A percentile compares a stretch with the other conserved stretches of the same genome.
Evolutionary conservation across 2,797 vertebrate species (phyloP).

Genomic region (Sitta carolinensis): DNA sequence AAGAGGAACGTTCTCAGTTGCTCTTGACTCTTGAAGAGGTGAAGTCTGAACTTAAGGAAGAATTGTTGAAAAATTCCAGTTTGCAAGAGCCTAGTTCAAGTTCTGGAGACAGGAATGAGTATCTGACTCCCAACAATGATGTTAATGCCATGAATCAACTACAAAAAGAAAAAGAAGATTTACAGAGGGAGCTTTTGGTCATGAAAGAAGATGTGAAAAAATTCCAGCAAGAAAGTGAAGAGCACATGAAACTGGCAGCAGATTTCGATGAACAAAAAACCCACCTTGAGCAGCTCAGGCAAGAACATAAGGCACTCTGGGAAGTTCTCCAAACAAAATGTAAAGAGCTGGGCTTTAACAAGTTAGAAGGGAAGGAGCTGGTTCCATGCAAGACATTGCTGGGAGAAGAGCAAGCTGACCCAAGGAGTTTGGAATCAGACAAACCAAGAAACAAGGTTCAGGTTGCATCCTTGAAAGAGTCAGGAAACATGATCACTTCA

Average conservation of each 20-base stretch:
- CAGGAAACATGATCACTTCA: conserved; percentile 44
- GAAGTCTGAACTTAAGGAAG: conserved; percentile 65
- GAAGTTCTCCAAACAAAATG: conserved; percentile 67
- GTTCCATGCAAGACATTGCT: conserved; percentile 35
- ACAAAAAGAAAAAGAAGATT: conserved; percentile 76
- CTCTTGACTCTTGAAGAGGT: conserved; percentile 71
- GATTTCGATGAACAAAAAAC: conserved; percentile 75
- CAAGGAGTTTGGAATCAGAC: conserved; percentile 55
- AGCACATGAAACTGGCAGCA: conserved; percentile 67
- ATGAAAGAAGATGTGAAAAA: conserved; percentile 75
- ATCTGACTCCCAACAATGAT: neutral
- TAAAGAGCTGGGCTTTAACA: conserved; percentile 62
- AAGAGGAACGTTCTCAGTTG: conserved; percentile 69
- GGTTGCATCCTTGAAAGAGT: neutral
- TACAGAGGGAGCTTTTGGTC: conserved; percentile 81
- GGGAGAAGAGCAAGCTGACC: conserved; percentile 60
- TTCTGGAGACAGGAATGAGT: neutral
- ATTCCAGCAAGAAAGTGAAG: conserved; percentile 73
- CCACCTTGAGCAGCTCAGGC: conserved; percentile 61
- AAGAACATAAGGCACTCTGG: conserved; percentile 57
- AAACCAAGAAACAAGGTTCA: conserved; percentile 61
- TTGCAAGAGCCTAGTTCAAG: neutral
- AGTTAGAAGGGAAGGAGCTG: conserved; percentile 61
- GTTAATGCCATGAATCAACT: conserved; percentile 60
- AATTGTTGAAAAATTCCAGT: neutral